Evolutionary conservation across 2,888 invertebrate genomes (phyloP).

Genomic region (Lasioglossum zephyrum): DNA sequence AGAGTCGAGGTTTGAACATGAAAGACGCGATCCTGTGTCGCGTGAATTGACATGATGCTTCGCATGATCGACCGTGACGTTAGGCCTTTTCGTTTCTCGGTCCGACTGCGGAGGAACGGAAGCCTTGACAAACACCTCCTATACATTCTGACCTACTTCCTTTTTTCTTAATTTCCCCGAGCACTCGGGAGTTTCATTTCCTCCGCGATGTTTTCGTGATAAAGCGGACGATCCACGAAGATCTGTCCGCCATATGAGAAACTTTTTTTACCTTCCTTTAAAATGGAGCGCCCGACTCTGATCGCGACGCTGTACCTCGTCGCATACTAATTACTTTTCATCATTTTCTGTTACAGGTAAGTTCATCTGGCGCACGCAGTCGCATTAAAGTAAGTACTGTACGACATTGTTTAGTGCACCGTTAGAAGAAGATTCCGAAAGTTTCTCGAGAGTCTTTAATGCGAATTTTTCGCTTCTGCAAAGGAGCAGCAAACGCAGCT

Average conservation of each 20-base stretch:
- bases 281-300: not conserved
- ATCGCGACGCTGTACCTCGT: not conserved
- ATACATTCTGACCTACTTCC: conserved; percentile 34
- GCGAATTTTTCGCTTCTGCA: conserved; percentile 17
- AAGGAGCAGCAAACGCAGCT: conserved; percentile 9
- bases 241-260: not conserved
- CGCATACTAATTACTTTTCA: conserved; percentile 10
- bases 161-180: conserved; percentile 19
- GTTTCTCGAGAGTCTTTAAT: not conserved
- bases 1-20: not conserved
- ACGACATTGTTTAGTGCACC: not conserved
- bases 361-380: not conserved
- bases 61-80: not conserved
- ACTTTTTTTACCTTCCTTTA: not conserved
- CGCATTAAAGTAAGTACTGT: conserved; percentile 33
- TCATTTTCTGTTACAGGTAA: conserved; percentile 61
- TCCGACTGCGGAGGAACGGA: conserved; percentile 27
- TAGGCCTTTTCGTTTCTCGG: conserved; percentile 6
- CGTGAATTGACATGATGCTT: not conserved
- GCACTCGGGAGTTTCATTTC: conserved; percentile 30
- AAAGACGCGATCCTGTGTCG: not conserved
- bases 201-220: conserved; percentile 16
- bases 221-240: not conserved
- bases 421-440: not conserved
- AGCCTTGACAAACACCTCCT: conserved; percentile 39